Evolutionary conservation across 2,888 invertebrate species (phyloP).

Genomic region (Pristionchus mayeri): DNA sequence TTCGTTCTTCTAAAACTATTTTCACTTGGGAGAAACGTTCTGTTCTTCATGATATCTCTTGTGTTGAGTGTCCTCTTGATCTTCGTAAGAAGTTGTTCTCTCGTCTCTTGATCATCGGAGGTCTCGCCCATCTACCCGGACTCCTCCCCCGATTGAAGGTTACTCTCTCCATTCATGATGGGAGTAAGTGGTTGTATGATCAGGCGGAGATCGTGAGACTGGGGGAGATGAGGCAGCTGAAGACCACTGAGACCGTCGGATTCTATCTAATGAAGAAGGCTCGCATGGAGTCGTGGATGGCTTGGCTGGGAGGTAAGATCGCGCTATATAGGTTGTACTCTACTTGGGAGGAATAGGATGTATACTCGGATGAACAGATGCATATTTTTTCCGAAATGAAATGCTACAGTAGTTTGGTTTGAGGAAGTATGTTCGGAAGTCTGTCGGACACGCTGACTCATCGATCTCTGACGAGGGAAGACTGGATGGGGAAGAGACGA

Average conservation of each 20-base stretch:
- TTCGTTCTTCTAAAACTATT: no score
- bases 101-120: slow-evolving; percentile 90
- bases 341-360: no score
- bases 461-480: slow-evolving; percentile 40
- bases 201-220: slow-evolving; percentile 43
- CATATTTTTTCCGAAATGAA: no score
- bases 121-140: slow-evolving; percentile 88
- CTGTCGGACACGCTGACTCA: slow-evolving; percentile 46
- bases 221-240: slow-evolving; percentile 25
- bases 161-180: no score
- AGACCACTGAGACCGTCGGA: slow-evolving; percentile 33
- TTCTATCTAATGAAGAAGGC: slow-evolving; percentile 10
- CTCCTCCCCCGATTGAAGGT: slow-evolving; percentile 85
- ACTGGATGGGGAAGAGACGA: slow-evolving; percentile 21
- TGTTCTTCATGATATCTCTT: not conserved
- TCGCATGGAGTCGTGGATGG: slow-evolving; percentile 43
- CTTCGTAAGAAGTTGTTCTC: slow-evolving; percentile 85
- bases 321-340: no score
- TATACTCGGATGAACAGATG: no score
- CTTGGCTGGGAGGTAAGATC: slow-evolving; percentile 49
- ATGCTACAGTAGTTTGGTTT: no score
- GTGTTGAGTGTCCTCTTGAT: slow-evolving; percentile 86
- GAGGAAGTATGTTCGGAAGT: slow-evolving; percentile 48
- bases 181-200: not conserved
- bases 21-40: not conserved